Base-by-base conservation (phyloP, 2,797 vertebrate species). In the Notoglanidium macrostoma region DNA sequence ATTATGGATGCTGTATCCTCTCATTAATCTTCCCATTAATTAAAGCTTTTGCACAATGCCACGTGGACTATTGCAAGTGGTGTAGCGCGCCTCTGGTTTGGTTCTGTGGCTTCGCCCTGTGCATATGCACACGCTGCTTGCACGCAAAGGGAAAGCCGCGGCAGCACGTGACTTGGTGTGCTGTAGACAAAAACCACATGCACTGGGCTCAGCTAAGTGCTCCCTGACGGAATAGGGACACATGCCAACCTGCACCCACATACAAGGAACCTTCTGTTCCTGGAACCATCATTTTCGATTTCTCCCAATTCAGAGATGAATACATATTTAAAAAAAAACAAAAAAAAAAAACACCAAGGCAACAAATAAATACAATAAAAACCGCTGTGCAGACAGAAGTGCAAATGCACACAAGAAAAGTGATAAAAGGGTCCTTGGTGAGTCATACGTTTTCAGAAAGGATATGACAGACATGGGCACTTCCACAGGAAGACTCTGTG, bases 381-480 rank as follows among this genome's bases (percentile, higher is more conserved):
- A 21, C 1, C n/a, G 15, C 7, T 26, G n/a, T 26, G n/a, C 63
- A 59, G 70, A 84, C 44, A 80, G 44, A 49, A 19, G 76, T 77
- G 40, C 26, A 68, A 44, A 77, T 10, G 55, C 17, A 77, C 12
- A 61, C 32, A 6, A 35, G 0, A 35, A 15, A 51, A n/a, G 59
- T 44, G 46, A 23, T 32, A 29, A 74, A 76, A 35, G 40, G 73
- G 77, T 82, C 29, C 59, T 81, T 73, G 54, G 7, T 68, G 89
- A 92, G 85, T 91, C 67, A 90, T 87, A 88, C 74, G 51, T 84
- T 87, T 86, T 89, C 14, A 86, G 84, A 88, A 86, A 89, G 87
- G 88, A 90, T 86, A 87, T 91, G 77, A 87, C 85, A n/a, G 67
- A 87, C 35, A 81, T 40, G 85, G 83, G 44, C 55, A 87, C 79